Base-by-base conservation (phyloP, 2,797 vertebrate genomes). In the Sphenopsis melanotis region DNA sequence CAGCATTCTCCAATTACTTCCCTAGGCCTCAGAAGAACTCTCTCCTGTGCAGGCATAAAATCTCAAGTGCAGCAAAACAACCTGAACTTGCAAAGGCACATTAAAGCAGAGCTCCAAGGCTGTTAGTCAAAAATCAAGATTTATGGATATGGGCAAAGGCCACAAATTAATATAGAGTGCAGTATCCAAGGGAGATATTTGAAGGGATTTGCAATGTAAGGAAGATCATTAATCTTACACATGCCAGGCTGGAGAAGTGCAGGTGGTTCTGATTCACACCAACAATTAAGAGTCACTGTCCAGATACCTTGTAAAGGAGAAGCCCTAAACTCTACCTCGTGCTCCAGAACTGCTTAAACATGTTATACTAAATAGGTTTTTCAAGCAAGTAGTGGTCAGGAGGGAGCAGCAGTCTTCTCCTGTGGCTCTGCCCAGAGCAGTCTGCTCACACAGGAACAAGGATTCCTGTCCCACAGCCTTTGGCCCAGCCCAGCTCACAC, bases 51-150 rank as follows among this genome's bases (percentile, higher is more conserved):
- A 81, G 87, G 46, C 42, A 63, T 20, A 52, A 77, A 83, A 83
- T 80, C 94, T 42, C 13, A 87, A 95, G 77, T 29, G 75, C 86
- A 87, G 84, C 71, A 87, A 83, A 92, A 93, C 49, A 91, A 55
- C 65, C 87, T 66, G 15, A 90, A 94, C 44, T 91, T 90, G 79
- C 82, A 91, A 82, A 94, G 78, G 79, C 24, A 70, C 61, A 68
- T 91, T 87, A 96, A 90, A 94, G 79, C 66, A 76, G 32, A 93
- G 30, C 77, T 96, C 64, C 78, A 93, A 87, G 91, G 34, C 57
- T 37, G 27, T 26, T 78, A 60, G 74, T 68, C 87, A 95, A 84
- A 85, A 93, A 87, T 76, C 83, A 84, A 87, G 87, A 94, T 53
- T 56, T 82, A 94, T 47, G 64, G 87, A 74, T 57, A 34, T 3